These are phyloP conservation scores for Aphaenogaster rudis DNA, from an alignment of 1,140 invertebrate species.

Conservation along the genomic window DNA sequence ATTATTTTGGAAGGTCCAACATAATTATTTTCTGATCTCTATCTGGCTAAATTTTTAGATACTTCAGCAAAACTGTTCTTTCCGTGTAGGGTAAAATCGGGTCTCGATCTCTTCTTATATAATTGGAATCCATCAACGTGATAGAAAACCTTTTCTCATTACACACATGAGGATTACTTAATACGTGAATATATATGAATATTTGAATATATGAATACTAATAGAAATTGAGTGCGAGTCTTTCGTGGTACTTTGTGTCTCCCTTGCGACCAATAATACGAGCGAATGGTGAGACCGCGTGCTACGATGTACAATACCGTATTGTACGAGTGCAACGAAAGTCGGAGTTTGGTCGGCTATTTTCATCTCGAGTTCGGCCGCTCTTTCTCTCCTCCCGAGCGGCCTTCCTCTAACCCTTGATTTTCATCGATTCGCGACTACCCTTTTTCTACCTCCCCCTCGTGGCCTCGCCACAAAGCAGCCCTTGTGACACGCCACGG, in stretches of 20 bases:
- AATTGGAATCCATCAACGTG: neutral
- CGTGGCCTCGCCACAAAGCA: slow-evolving; percentile 42
- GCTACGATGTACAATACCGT: slow-evolving; percentile 33
- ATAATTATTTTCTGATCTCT: too few relatives aligned
- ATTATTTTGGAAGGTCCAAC: too few relatives aligned
- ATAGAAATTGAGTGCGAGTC: neutral
- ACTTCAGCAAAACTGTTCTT: too few relatives aligned
- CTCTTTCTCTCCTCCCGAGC: slow-evolving; percentile 48
- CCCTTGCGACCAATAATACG: neutral
- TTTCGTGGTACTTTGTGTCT: neutral
- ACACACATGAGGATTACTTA: neutral
- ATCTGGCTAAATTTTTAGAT: too few relatives aligned
- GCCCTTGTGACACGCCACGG: slow-evolving; percentile 39
- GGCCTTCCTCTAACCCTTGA: slow-evolving; percentile 44
- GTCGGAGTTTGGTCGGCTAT: slow-evolving; percentile 63
- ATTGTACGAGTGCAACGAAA: slow-evolving; percentile 47
- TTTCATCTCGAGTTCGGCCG: slow-evolving; percentile 70
- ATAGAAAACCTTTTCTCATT: neutral
- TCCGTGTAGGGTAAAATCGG: too few relatives aligned
- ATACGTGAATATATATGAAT: neutral
- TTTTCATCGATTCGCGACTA: slow-evolving; percentile 44
- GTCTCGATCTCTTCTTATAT: neutral
- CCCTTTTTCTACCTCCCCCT: neutral
- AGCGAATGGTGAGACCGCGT: neutral
- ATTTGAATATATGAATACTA: neutral